Conservation (phyloP, 2,888 invertebrate species). For the Sicus ferrugineus region DNA sequence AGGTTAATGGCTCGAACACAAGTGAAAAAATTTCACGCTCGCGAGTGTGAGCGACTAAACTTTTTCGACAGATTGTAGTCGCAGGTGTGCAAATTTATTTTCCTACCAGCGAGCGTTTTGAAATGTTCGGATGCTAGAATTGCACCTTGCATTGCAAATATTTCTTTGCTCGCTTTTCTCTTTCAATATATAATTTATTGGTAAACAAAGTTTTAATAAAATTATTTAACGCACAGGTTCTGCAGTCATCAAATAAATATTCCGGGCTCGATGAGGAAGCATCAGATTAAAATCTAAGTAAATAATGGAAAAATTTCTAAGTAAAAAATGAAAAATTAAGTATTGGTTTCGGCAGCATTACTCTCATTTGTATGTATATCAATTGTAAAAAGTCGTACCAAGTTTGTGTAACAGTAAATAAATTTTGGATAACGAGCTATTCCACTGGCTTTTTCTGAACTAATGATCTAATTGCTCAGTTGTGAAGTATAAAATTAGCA, state of each 20-base stretch:
- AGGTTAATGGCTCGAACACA: too few relatives aligned
- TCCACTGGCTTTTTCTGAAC: neutral
- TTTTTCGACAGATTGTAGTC: too few relatives aligned
- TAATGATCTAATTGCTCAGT: too few relatives aligned
- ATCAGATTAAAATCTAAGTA: conserved; percentile 50
- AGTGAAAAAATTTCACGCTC: too few relatives aligned
- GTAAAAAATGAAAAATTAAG: conserved; percentile 3
- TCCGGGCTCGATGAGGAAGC: conserved; percentile 74
- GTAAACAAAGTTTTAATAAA: neutral
- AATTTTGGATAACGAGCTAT: neutral
- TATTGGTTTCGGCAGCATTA: conserved; percentile 24
- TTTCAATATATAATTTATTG: neutral
- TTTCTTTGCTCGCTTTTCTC: neutral
- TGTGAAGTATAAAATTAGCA: too few relatives aligned
- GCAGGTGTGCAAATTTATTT: too few relatives aligned
- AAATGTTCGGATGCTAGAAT: too few relatives aligned
- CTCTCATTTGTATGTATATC: conserved; percentile 17
- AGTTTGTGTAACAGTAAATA: conserved; percentile 11
- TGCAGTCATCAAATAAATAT: conserved; percentile 81
- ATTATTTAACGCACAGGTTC: conserved; percentile 68
- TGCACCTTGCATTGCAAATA: too few relatives aligned
- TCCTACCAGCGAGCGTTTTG: too few relatives aligned
- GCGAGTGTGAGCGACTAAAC: too few relatives aligned
- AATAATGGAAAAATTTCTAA: conserved; percentile 2
- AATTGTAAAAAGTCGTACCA: conserved; percentile 7